These are phyloP conservation scores for Lampris incognitus DNA, from an alignment of 2,113 vertebrate species.

Conservation along the genomic window DNA sequence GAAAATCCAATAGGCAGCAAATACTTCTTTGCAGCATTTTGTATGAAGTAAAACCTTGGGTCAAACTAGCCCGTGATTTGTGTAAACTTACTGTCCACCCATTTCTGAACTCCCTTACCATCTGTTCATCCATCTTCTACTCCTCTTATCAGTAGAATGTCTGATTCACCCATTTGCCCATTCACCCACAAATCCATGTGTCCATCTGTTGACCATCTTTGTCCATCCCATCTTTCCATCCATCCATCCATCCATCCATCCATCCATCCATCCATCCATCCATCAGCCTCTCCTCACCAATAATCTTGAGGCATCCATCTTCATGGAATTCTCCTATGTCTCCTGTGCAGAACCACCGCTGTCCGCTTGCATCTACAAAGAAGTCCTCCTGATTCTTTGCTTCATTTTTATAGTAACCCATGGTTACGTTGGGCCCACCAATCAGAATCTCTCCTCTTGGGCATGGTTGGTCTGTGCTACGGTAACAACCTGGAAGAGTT, in stretches of 20 bases:
- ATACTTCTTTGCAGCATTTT: background rate
- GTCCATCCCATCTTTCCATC: too few species aligned
- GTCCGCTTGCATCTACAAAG: constrained; percentile 88
- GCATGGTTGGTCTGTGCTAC: constrained; percentile 89
- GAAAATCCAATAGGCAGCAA: too few species aligned
- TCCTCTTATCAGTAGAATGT: too few species aligned
- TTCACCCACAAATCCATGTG: too few species aligned
- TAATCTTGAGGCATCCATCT: constrained; percentile 95
- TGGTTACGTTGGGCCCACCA: constrained; percentile 92
- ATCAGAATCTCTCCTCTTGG: constrained; percentile 95
- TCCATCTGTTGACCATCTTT: too few species aligned
- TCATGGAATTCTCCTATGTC: constrained; percentile 94
- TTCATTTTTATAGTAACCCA: constrained; percentile 96
- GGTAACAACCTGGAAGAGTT: constrained; percentile 87
- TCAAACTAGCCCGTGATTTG: too few species aligned
- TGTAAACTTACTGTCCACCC: too few species aligned
- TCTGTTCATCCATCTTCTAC: background rate
- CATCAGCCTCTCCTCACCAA: constrained; percentile 83
- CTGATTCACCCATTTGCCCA: background rate
- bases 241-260: background rate
- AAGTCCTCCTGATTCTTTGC: constrained; percentile 87
- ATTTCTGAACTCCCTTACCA: background rate
- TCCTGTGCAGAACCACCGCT: constrained; percentile 96
- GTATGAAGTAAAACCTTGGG: too few species aligned
- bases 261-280: background rate